phyloP scores from a whole-genome alignment of 2,113 vertebrate species.

The Lonchura striata region DNA sequence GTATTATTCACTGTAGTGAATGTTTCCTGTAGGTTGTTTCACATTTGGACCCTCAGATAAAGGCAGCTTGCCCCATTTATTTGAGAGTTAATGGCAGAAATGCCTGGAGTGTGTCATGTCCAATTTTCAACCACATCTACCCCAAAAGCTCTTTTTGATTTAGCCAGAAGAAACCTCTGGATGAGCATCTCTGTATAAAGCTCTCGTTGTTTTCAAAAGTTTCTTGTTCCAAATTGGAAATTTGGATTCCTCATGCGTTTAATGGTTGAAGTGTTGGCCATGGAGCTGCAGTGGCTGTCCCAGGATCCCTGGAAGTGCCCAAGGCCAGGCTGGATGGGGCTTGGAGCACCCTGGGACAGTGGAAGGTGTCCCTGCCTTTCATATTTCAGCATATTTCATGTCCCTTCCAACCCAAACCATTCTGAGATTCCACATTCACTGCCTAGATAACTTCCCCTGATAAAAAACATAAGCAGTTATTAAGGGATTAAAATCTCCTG shows the following conservation, averaged over 20 bases:
- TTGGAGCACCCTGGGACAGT: fast-evolving
- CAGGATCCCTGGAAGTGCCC: neutral
- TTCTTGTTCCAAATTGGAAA: neutral
- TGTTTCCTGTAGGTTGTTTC: neutral
- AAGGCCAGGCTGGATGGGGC: fast-evolving
- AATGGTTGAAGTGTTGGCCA: neutral
- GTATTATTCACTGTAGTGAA: fast-evolving
- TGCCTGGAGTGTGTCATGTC: neutral
- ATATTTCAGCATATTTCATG: neutral
- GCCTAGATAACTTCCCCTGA: neutral
- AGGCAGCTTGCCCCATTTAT: neutral
- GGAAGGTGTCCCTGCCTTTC: neutral
- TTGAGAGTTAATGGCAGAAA: neutral
- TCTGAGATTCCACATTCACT: neutral
- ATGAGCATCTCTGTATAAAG: fast-evolving
- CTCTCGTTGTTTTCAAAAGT: neutral
- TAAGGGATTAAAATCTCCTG: neutral
- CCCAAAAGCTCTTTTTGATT: neutral
- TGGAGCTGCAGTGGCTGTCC: neutral
- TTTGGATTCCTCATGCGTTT: neutral
- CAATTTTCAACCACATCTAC: neutral
- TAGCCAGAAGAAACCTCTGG: neutral
- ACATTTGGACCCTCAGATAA: neutral
- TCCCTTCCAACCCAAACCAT: neutral
- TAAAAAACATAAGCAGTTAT: fast-evolving